Evolutionary conservation across 2,113 vertebrate genomes (phyloP).

Genomic region (Meles meles): DNA sequence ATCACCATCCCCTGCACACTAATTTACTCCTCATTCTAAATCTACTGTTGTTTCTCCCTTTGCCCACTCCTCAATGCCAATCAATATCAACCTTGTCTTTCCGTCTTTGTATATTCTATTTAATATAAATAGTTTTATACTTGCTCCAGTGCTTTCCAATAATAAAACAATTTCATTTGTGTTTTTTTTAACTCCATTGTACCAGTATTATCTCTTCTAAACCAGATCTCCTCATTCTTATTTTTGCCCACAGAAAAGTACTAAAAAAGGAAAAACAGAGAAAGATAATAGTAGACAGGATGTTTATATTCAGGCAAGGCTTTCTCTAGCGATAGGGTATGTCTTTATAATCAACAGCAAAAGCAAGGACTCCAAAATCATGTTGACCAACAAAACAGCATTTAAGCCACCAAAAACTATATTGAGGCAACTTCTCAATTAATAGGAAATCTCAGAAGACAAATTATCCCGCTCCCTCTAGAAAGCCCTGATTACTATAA

Average conservation of each 20-base stretch:
- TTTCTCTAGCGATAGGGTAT: neutral
- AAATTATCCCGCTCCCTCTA: neutral
- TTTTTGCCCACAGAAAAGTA: neutral
- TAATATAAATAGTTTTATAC: neutral
- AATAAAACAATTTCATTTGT: neutral
- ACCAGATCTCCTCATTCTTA: neutral
- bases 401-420: neutral
- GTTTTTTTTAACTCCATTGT: neutral
- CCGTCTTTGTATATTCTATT: neutral
- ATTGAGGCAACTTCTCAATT: neutral
- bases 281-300: neutral
- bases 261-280: neutral
- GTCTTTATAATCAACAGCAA: neutral
- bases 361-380: conserved; percentile 39
- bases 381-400: neutral
- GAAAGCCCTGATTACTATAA: neutral
- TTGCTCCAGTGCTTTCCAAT: neutral
- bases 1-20: neutral
- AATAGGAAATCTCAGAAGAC: neutral
- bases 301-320: neutral
- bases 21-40: conserved; percentile 17
- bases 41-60: neutral
- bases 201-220: neutral
- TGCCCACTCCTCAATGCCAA: neutral
- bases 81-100: conserved; percentile 7